Base-by-base conservation (phyloP, 1,140 invertebrate genomes). In the Drosophila repleta region DNA sequence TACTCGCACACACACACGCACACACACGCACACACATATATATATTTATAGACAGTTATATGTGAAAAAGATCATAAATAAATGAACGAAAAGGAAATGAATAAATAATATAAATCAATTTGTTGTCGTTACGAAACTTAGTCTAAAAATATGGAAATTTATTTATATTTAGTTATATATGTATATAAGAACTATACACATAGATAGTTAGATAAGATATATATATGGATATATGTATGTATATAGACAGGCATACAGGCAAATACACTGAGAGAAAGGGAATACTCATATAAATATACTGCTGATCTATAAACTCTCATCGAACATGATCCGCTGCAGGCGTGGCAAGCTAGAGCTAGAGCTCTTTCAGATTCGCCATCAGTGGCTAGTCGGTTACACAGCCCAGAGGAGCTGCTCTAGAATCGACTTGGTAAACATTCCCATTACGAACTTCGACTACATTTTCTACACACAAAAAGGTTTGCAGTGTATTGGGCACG, bases 61-160 rank as follows among this genome's bases (percentile, higher is more conserved):
- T 85, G 82, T 81, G 53, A 77, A 85, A 77, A 76, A 84, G 74
- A 64, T 69, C 78, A 82, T 61, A 82, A 85, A 87, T 63, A 58
- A 72, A 69, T 82, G 62, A 85, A 88, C 67, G 83, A 72, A 85
- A 85, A 76, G 76, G 78, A 87, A 85, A 85, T 69, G 64, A 85
- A 85, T 67, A 78, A 87, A 88, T 68, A 78, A 85, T 45, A 64
- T 78, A 85, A 85, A 82, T 85, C 78, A 85, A 85, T 85, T 81
- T 66, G 29, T 67, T 82, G 74, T 85, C 67, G 64, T 87, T 70
- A 78, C 73, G 49, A 87, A 29, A 83, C 74, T 68, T 79, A 74
- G 66, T 82, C 55, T 53, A 74, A 71, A 55, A n/a, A n/a, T 69
- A 53, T 75, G 63, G 3, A 35, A 35, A 11, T 35, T 11, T 35